These are phyloP conservation scores for Pelosia muscerda DNA, from an alignment of 2,888 invertebrate species.

Conservation along the genomic window DNA sequence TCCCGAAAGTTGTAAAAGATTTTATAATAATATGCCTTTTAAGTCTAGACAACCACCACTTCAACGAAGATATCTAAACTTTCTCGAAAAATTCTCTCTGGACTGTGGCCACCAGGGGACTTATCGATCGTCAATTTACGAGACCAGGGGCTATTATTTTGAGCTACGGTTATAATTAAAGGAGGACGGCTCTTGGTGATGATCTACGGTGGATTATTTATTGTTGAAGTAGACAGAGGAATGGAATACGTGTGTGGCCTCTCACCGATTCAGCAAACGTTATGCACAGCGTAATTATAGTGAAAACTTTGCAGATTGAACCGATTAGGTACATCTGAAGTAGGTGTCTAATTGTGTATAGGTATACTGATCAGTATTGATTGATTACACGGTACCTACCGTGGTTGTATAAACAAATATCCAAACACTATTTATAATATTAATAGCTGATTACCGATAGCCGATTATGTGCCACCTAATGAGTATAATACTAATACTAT, in stretches of 20 bases:
- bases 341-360: constrained; percentile 6
- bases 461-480: no score
- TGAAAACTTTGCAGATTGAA: constrained; percentile 45
- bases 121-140: constrained; percentile 25
- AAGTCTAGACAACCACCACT: neutral
- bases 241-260: constrained; percentile 51
- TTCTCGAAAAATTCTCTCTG: constrained; percentile 4
- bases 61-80: constrained; percentile 3
- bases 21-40: neutral
- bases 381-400: constrained; percentile 13
- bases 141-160: constrained; percentile 22
- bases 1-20: neutral
- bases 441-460: neutral
- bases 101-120: constrained; percentile 13
- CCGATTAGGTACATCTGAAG: constrained; percentile 23
- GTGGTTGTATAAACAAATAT: neutral
- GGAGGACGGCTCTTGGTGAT: constrained; percentile 21
- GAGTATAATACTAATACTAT: no score
- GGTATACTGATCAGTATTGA: constrained; percentile 16
- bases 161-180: constrained; percentile 26
- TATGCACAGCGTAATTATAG: constrained; percentile 34
- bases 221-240: constrained; percentile 26
- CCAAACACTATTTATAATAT: neutral
- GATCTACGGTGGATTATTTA: constrained; percentile 30
- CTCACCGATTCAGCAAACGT: constrained; percentile 38